phyloP scores from a whole-genome alignment of 2,113 vertebrate species.

The Chamaea fasciata region DNA sequence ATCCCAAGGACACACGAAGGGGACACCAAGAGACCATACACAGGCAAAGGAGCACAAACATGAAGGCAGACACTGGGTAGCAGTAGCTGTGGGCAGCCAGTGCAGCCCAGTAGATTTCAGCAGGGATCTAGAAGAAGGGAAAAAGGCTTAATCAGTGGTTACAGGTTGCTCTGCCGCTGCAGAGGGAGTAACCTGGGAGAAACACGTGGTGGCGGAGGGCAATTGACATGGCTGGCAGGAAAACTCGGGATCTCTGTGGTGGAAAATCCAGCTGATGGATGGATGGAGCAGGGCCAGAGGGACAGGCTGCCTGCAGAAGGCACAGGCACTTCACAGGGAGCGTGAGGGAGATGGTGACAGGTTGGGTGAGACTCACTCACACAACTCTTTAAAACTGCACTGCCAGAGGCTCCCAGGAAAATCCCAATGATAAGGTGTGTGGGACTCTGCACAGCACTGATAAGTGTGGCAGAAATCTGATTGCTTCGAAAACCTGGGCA shows the following conservation, averaged over 20 bases:
- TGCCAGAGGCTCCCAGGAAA: not conserved
- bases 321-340: not conserved
- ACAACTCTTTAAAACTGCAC: not conserved
- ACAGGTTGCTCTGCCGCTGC: not conserved
- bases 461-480: not conserved
- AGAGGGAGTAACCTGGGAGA: not conserved
- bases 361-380: not conserved
- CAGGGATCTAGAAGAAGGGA: not conserved
- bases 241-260: not conserved
- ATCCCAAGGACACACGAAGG: not conserved
- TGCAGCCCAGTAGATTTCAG: not conserved
- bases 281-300: not conserved
- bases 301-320: not conserved
- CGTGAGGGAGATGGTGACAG: not conserved
- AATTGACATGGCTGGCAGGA: not conserved
- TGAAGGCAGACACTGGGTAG: not conserved
- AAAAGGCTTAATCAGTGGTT: not conserved
- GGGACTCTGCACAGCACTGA: not conserved
- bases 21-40: not conserved
- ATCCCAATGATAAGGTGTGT: not conserved
- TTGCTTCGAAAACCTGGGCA: not conserved
- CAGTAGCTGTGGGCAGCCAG: not conserved
- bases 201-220: accelerated
- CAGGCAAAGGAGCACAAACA: not conserved
- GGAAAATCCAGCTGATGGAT: not conserved